Evolutionary conservation across 2,113 vertebrate species (phyloP), one percentile per base, ranked within the genome.

Genomic region (Dipodomys stephensi): DNA sequence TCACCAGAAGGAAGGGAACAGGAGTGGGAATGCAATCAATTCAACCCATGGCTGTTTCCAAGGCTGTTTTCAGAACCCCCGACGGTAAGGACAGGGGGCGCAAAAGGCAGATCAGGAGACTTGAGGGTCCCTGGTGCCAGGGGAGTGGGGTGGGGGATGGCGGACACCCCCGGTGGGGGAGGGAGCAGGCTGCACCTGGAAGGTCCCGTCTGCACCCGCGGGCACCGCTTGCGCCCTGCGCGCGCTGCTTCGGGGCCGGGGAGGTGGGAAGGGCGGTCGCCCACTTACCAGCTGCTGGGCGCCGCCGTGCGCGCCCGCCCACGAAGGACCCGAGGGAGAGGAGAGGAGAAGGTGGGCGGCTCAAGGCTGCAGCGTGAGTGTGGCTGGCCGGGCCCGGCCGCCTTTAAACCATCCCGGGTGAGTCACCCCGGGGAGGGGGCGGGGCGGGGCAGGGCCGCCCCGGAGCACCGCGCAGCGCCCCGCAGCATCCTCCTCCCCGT

Each of bases 351-450:
- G 22, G 90, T 25, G 44, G 80, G 39, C 25, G 96, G 97, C 97
- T 97, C 97, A 0, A 76, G 95, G 92, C 98, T 97, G 98, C 97
- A 97, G 97, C 90, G 96, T 93, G 96, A 98, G 97, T 96, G 22
- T 86, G 39, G 76, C 96, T 77, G 0, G 44, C 88, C 2, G 0
- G 62, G 89, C 74, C 96, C 93, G 97, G 95, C 96, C 13, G 95
- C 97, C 97, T 98, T 98, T 98, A 98, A 98, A 91, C 93, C 72
- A 74, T 97, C 96, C 96, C 82, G 87, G 95, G 95, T 98, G 98
- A 98, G 98, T 98, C 98, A 98, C 98, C 94, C 96, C 93, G 49
- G 74, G 87, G 65, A 87, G 11, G 32, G 87, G 83, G 46, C 3
- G 73, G 88, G 93, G 74, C 83, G 69, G 71, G 80, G 92, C n/a